Evolutionary conservation across 2,113 vertebrate genomes (phyloP).

Genomic region (Hemicordylus capensis): DNA sequence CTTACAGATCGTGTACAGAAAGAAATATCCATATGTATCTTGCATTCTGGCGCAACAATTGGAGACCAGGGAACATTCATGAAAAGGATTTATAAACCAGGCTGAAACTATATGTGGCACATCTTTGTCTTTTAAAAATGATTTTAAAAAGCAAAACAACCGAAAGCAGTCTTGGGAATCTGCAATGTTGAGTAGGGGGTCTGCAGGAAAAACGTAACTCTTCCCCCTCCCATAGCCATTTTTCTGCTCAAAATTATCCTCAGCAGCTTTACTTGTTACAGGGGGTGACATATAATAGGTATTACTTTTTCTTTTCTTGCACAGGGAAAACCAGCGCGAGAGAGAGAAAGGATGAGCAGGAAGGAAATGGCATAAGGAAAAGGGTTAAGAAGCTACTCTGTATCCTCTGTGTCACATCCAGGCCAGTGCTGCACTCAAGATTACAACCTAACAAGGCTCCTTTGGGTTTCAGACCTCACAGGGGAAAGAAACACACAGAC

Average conservation of each 20-base stretch:
- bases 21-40: not conserved
- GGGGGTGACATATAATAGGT: too few species aligned
- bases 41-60: not conserved
- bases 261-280: too few species aligned
- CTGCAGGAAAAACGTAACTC: not conserved
- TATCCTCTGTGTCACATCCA: too few species aligned
- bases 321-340: not conserved
- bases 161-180: too few species aligned
- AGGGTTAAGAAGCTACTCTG: too few species aligned
- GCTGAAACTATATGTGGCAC: not conserved
- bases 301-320: not conserved
- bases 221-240: not conserved
- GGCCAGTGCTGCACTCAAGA: not conserved
- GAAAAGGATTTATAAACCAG: not conserved
- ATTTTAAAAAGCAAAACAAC: not conserved
- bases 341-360: too few species aligned
- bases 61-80: not conserved
- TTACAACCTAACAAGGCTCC: not conserved
- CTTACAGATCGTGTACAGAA: not conserved
- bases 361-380: too few species aligned
- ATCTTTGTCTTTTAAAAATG: not conserved
- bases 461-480: too few species aligned
- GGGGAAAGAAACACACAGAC: not conserved
- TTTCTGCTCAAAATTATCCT: not conserved
- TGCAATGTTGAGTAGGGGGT: not conserved